Evolutionary conservation across 2,888 invertebrate species (phyloP), one percentile per base, ranked within the genome.

Genomic region (Eilema sororculum): DNA sequence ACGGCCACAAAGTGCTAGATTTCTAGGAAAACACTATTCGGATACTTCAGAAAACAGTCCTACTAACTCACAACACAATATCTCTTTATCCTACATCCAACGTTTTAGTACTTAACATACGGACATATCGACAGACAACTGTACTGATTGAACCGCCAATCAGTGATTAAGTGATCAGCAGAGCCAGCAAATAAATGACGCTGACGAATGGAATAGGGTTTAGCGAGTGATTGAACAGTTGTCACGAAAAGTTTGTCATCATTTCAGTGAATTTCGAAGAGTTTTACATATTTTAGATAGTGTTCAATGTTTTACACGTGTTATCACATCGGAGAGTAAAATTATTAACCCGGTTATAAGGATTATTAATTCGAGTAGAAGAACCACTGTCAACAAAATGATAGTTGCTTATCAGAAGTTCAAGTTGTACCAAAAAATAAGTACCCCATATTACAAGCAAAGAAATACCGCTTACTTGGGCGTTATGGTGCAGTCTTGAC

Each of bases 121-220:
- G 62, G 68, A 74, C 66, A 65, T 67, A 75, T 68, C 65, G 62
- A 65, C 59, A 64, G 66, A 76, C 72, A 73, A 73, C 68, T 46
- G 69, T 65, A 33, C 63, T 77, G 73, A 78, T 78, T 82, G 68
- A 62, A 62, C 67, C 24, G 59, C 4, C 68, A 52, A 60, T 52
- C 67, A 65, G 60, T 69, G 56, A 69, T 63, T 46, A 70, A 52
- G 46, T 65, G 56, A 67, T 67, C 62, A 61, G 33, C 58, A 61
- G 22, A 58, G 58, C 20, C 57, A 63, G 56, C 56, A 28, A 56
- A 58, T 46, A 28, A 60, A 41, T 60, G 59, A 41, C 59, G 25
- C 22, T 57, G 33, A 9, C 58, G 12, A 52, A n/a, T 41, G 41
- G 37, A 62, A 41, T 25, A 62, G 41, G n/a, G 2, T 9, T 52